A percentile compares a stretch with the other conserved stretches of the same genome.
phyloP scores from a whole-genome alignment of 2,113 vertebrate species.

The Perca fluviatilis region DNA sequence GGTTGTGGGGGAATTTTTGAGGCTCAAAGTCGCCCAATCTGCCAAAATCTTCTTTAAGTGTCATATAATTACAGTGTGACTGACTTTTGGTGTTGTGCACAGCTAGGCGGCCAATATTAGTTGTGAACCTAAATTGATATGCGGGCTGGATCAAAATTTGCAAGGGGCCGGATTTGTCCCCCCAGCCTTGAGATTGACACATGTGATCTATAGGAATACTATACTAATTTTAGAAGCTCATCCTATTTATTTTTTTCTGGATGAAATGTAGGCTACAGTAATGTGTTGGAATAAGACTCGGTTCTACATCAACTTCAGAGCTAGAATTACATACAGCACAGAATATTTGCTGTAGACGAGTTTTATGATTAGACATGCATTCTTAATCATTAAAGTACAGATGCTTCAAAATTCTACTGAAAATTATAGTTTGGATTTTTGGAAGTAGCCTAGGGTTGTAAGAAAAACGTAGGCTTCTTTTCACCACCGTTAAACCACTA shows the following conservation, averaged over 20 bases:
- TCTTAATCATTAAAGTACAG: neutral
- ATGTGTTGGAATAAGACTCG: conserved; percentile 13
- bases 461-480: neutral
- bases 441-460: neutral
- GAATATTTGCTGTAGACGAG: neutral
- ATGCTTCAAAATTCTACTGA: neutral
- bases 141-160: no score
- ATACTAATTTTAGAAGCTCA: neutral
- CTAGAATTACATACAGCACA: neutral
- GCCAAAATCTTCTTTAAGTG: no score
- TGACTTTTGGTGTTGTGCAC: no score
- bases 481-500: neutral
- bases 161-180: no score
- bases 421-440: neutral
- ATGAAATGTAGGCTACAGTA: neutral
- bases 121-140: no score
- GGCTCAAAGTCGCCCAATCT: no score
- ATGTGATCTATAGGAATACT: neutral
- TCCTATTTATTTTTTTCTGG: neutral
- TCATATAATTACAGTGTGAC: no score
- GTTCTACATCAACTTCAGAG: neutral
- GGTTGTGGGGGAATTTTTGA: no score
- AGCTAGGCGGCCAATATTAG: no score
- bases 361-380: neutral
- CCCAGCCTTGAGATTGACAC: no score